phyloP scores from a whole-genome alignment of 2,797 vertebrate species.

The Varecia variegata region DNA sequence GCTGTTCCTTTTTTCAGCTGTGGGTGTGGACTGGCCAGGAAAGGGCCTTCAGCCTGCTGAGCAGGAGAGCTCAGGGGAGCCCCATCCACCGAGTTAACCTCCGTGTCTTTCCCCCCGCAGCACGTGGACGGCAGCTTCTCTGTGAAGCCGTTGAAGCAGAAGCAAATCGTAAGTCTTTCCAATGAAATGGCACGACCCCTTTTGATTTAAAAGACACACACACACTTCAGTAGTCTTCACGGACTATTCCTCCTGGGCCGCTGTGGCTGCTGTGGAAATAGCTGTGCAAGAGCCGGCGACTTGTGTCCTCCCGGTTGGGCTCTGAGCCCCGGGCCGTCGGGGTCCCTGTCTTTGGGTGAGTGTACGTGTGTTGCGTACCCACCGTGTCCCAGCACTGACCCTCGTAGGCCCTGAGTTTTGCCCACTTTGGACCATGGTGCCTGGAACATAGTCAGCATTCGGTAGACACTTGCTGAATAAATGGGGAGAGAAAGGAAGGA shows the following conservation, averaged over 20 bases:
- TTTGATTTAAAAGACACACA: background rate
- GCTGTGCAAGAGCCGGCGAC: background rate
- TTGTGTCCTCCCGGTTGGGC: background rate
- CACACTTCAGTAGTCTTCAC: background rate
- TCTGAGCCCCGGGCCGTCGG: background rate
- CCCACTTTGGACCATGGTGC: background rate
- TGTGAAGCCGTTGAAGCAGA: slow-evolving; percentile 89
- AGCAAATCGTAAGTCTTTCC: slow-evolving; percentile 87
- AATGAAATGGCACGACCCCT: background rate
- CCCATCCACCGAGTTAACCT: background rate
- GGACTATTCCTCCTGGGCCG: background rate
- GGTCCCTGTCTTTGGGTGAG: background rate
- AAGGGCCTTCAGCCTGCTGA: background rate
- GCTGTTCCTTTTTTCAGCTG: rapidly evolving
- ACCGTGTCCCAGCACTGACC: rapidly evolving
- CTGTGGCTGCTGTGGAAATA: background rate
- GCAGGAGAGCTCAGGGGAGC: background rate
- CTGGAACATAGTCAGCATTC: background rate
- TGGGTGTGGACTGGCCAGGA: rapidly evolving
- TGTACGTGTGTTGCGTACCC: background rate
- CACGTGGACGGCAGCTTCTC: slow-evolving; percentile 89
- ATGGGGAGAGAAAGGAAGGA: background rate
- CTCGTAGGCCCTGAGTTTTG: background rate
- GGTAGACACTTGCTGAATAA: background rate
- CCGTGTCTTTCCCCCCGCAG: slow-evolving; percentile 64